Evolutionary conservation across 2,797 vertebrate species (phyloP).

Genomic region (Macroramphosus scolopax): DNA sequence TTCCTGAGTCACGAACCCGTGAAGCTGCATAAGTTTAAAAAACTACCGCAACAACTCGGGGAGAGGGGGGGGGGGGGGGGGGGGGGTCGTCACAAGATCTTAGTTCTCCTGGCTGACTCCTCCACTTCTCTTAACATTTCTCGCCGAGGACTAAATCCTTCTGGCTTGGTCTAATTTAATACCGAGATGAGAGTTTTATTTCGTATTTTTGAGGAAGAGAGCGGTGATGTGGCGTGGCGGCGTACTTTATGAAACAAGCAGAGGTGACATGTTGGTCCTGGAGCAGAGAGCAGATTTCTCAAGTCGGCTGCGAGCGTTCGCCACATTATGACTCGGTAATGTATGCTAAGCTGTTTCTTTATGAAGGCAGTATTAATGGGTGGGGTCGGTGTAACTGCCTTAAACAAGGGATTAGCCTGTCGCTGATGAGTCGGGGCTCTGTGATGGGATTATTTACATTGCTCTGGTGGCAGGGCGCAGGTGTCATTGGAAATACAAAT

Average conservation of each 20-base stretch:
- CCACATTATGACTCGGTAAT: slow-evolving; percentile 76
- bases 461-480: slow-evolving; percentile 77
- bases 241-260: slow-evolving; percentile 64
- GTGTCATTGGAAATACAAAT: slow-evolving; percentile 86
- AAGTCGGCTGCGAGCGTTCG: slow-evolving; percentile 63
- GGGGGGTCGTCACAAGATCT: slow-evolving; percentile 50
- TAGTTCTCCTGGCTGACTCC: slow-evolving; percentile 48
- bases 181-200: slow-evolving; percentile 50
- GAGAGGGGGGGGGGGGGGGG: slow-evolving; percentile 7
- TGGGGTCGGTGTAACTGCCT: slow-evolving; percentile 83
- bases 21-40: slow-evolving; percentile 45
- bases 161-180: slow-evolving; percentile 61
- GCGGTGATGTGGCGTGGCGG: slow-evolving; percentile 57
- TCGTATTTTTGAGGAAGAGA: slow-evolving; percentile 47
- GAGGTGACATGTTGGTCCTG: slow-evolving; percentile 72
- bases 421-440: slow-evolving; percentile 77
- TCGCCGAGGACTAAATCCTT: slow-evolving; percentile 62
- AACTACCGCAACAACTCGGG: slow-evolving; percentile 37
- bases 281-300: slow-evolving; percentile 56
- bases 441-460: slow-evolving; percentile 85
- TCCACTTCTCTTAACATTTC: slow-evolving; percentile 50
- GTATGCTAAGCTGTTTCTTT: slow-evolving; percentile 81
- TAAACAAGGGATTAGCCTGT: slow-evolving; percentile 85
- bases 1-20: slow-evolving; percentile 42
- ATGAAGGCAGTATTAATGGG: slow-evolving; percentile 80